Percentiles rank a stretch among this genome's conserved stretches.
These are phyloP conservation scores for Bombus pascuorum DNA, from an alignment of 1,140 invertebrate genomes.

Conservation along the genomic window DNA sequence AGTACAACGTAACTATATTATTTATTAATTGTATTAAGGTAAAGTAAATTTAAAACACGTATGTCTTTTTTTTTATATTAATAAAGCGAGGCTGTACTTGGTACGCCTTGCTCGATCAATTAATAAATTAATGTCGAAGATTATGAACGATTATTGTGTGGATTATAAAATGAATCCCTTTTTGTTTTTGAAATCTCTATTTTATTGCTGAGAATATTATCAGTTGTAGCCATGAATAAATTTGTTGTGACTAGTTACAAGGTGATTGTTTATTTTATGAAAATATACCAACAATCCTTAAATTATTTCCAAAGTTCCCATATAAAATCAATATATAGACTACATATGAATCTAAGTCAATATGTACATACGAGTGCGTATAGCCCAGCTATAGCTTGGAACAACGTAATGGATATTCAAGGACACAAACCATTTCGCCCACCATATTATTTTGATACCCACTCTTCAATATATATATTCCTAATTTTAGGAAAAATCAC, in stretches of 20 bases:
- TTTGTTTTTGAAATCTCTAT: neutral
- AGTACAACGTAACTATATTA: constrained; percentile 5
- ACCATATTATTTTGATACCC: no score
- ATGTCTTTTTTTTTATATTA: constrained; percentile 7
- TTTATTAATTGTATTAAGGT: constrained; percentile 13
- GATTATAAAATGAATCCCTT: neutral
- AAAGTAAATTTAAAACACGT: neutral
- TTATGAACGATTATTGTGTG: neutral
- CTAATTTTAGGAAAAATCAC: no score
- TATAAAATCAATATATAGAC: no score
- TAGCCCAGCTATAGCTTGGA: no score
- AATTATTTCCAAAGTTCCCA: no score
- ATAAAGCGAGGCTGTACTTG: neutral
- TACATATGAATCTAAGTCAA: no score
- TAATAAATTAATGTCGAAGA: neutral
- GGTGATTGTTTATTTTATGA: neutral
- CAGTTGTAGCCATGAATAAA: constrained; percentile 2
- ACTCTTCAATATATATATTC: fast-evolving
- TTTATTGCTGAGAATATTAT: neutral
- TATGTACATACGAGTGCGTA: no score
- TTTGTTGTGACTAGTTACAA: constrained; percentile 7
- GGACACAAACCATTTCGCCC: no score
- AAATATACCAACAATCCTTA: no score
- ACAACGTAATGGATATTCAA: no score
- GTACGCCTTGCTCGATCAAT: neutral